A percentile compares a stretch with the other conserved stretches of the same genome.
phyloP scores from a whole-genome alignment of 2,888 invertebrate genomes.

The Dione vanillae region DNA sequence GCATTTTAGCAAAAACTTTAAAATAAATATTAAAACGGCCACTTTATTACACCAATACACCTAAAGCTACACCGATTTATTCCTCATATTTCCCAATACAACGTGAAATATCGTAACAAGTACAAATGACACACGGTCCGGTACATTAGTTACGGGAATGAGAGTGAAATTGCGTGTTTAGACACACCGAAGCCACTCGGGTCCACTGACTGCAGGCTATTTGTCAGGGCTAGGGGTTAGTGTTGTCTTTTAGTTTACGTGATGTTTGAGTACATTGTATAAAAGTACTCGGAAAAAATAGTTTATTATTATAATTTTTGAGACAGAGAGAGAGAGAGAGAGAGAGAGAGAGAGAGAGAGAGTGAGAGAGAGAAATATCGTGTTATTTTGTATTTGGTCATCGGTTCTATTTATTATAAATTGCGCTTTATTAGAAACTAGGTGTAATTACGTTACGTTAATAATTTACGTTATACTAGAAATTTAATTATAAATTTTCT shows the following conservation, averaged over 20 bases:
- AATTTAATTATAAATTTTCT: too few species aligned
- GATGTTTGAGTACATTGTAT: neutral
- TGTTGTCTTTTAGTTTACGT: slow-evolving; percentile 46
- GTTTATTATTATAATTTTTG: too few species aligned
- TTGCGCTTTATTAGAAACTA: too few species aligned
- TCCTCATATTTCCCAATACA: slow-evolving; percentile 29
- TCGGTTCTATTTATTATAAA: too few species aligned
- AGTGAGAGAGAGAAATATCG: too few species aligned
- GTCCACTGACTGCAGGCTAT: slow-evolving; percentile 68
- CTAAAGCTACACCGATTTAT: slow-evolving; percentile 3
- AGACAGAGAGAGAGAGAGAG: too few species aligned
- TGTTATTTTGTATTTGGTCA: too few species aligned
- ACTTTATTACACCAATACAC: neutral
- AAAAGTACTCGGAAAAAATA: too few species aligned
- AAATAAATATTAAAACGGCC: neutral
- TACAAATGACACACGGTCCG: slow-evolving; percentile 56
- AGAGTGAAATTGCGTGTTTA: slow-evolving; percentile 81
- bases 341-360: too few species aligned
- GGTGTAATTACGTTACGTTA: too few species aligned
- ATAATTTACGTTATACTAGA: too few species aligned
- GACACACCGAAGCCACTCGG: slow-evolving; percentile 64
- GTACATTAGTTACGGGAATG: slow-evolving; percentile 72
- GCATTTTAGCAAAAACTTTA: neutral
- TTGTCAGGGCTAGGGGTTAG: slow-evolving; percentile 66
- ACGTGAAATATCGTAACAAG: slow-evolving; percentile 38